phyloP scores from a whole-genome alignment of 2,888 invertebrate species.

The Callyntrura guangdongensis region DNA sequence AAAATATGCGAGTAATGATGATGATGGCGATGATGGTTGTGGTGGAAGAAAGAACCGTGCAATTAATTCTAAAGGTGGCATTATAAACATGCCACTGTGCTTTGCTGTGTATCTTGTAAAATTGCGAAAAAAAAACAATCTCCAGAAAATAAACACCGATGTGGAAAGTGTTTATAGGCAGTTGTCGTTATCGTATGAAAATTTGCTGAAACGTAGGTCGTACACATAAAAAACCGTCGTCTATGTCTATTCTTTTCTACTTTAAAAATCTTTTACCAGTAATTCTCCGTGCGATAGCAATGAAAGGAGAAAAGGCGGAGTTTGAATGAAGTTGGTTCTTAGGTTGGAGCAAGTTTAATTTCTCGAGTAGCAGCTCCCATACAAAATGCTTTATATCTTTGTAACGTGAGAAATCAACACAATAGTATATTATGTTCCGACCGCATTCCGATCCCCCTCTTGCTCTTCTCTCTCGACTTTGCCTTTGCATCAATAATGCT shows the following conservation, averaged over 20 bases:
- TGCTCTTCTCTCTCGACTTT: neutral
- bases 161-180: neutral
- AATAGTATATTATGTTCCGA: neutral
- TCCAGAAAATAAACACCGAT: constrained; percentile 7
- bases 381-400: neutral
- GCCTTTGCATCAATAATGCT: constrained; percentile 1
- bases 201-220: no score
- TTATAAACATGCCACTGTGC: neutral
- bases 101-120: neutral
- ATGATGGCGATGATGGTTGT: neutral
- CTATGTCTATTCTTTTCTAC: no score
- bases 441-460: neutral
- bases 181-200: no score
- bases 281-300: no score
- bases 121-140: neutral
- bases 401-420: neutral
- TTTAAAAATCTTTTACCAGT: no score
- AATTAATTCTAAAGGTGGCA: constrained; percentile 23
- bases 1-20: constrained; percentile 30
- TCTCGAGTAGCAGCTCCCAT: neutral
- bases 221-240: no score
- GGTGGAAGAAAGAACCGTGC: constrained; percentile 5
- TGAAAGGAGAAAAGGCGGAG: neutral
- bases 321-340: neutral
- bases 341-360: neutral